phyloP scores from a whole-genome alignment of 1,140 invertebrate genomes.

The Chrysopa pallens region DNA sequence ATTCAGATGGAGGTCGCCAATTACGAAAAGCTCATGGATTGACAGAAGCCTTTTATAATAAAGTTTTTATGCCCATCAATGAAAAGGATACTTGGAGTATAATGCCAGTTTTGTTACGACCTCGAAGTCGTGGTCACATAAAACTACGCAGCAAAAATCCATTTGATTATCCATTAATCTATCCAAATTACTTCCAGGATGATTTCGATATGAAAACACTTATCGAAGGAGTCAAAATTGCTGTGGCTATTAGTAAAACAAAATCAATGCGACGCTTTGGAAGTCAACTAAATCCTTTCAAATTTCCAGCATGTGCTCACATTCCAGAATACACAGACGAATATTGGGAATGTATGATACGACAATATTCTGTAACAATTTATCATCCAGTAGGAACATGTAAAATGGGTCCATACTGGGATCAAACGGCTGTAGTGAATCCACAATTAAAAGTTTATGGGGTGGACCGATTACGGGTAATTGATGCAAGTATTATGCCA shows the following conservation, averaged over 20 bases:
- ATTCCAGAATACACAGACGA: slow-evolving; percentile 44
- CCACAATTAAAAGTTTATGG: slow-evolving; percentile 64
- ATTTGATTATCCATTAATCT: slow-evolving; percentile 77
- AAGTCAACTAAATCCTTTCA: slow-evolving; percentile 41
- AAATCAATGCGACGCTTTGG: slow-evolving; percentile 48
- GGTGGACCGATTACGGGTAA: slow-evolving; percentile 55
- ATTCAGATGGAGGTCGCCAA: slow-evolving; percentile 50
- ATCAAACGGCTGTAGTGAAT: slow-evolving; percentile 73
- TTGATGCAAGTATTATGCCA: slow-evolving; percentile 78
- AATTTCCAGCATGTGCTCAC: slow-evolving; percentile 51
- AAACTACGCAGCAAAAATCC: slow-evolving; percentile 68
- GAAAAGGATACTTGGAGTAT: slow-evolving; percentile 39
- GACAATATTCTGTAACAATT: slow-evolving; percentile 58
- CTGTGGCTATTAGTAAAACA: slow-evolving; percentile 51
- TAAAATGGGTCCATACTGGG: slow-evolving; percentile 81
- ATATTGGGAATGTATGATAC: slow-evolving; percentile 72
- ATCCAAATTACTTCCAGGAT: slow-evolving; percentile 78
- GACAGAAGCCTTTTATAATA: slow-evolving; percentile 36
- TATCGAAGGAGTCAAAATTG: slow-evolving; percentile 69
- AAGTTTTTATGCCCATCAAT: slow-evolving; percentile 30
- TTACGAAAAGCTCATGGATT: slow-evolving; percentile 41
- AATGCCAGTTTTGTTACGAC: slow-evolving; percentile 67
- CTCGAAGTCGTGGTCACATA: slow-evolving; percentile 61
- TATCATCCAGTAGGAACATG: slow-evolving; percentile 82
- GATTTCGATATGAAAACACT: slow-evolving; percentile 60